Evolutionary conservation across 2,888 invertebrate species (phyloP), one percentile per base, ranked within the genome.

Genomic region (Alsophila aescularia): DNA sequence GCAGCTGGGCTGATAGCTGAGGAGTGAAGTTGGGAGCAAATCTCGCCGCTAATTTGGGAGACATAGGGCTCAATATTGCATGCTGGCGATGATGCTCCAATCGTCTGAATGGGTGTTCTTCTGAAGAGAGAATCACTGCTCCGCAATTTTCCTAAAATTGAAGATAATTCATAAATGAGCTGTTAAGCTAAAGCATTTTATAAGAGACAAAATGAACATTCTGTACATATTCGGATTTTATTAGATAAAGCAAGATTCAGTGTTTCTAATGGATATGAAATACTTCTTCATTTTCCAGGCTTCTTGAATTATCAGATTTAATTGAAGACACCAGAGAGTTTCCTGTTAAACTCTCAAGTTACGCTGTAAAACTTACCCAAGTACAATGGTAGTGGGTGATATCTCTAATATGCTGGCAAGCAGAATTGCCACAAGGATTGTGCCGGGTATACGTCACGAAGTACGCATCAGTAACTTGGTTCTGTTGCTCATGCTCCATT

Each of bases 331-430:
- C n/a, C n/a, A n/a, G n/a, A n/a, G n/a, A n/a, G n/a, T n/a, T n/a
- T n/a, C n/a, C n/a, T n/a, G n/a, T n/a, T n/a, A n/a, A n/a, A n/a
- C n/a, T n/a, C n/a, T n/a, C n/a, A n/a, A n/a, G n/a, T n/a, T n/a
- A n/a, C n/a, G n/a, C n/a, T n/a, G n/a, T n/a, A 47, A 48, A 24
- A 63, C 93, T 88, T 89, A 96, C 96, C 97, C 97, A 97, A 75
- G 95, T 96, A 88, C 98, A 98, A 78, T 98, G 98, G 75, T 95
- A 97, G 76, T 98, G 98, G 43, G 95, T 96, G 62, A 96, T 95
- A 62, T 95, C 95, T 66, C 95, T 93, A 52, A 95, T 94, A 72
- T 95, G 96, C 39, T 95, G 94, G 71, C 96, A 96, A 27, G 92
- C 92, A 16, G 95, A 94, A 65, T 93, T 94, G 47, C 93, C 93